Percentiles rank a stretch among this genome's conserved stretches.
Evolutionary conservation across 2,113 vertebrate species (phyloP).

Genomic region (Pseudorhombus dupliciocellatus): DNA sequence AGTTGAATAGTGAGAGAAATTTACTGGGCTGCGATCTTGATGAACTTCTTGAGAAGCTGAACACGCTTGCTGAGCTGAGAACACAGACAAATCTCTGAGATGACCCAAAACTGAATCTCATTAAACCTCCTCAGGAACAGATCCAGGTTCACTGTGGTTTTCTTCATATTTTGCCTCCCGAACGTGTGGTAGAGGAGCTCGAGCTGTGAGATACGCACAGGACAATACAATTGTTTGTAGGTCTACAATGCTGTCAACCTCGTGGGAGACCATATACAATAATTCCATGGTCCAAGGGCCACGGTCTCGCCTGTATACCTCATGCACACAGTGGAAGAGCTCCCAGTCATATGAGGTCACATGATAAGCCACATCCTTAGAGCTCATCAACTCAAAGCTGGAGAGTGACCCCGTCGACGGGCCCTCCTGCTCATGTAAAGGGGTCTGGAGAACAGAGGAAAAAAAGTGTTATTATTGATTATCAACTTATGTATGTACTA

Average conservation of each 20-base stretch:
- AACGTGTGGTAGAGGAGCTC: conserved; percentile 97
- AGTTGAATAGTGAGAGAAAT: conserved; percentile 54
- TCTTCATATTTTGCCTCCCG: conserved; percentile 93
- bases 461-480: background rate
- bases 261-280: background rate
- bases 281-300: background rate
- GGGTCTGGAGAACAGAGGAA: conserved; percentile 79
- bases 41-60: conserved; percentile 98
- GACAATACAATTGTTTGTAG: no score
- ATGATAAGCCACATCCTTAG: conserved; percentile 95
- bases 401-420: conserved; percentile 87
- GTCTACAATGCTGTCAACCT: background rate
- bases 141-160: conserved; percentile 97
- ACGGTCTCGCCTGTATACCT: conserved; percentile 79
- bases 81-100: conserved; percentile 95
- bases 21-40: conserved; percentile 99
- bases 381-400: conserved; percentile 97
- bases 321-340: conserved; percentile 97
- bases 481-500: background rate
- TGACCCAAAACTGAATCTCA: conserved; percentile 98
- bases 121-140: conserved; percentile 97
- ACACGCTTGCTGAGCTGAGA: conserved; percentile 95
- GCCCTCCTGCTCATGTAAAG: conserved; percentile 94
- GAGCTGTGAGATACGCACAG: conserved; percentile 79
- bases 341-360: conserved; percentile 98